Percentiles rank a stretch among this genome's conserved stretches.
Conservation (phyloP, 2,888 invertebrate species). For the Ypsolopha sequella region DNA sequence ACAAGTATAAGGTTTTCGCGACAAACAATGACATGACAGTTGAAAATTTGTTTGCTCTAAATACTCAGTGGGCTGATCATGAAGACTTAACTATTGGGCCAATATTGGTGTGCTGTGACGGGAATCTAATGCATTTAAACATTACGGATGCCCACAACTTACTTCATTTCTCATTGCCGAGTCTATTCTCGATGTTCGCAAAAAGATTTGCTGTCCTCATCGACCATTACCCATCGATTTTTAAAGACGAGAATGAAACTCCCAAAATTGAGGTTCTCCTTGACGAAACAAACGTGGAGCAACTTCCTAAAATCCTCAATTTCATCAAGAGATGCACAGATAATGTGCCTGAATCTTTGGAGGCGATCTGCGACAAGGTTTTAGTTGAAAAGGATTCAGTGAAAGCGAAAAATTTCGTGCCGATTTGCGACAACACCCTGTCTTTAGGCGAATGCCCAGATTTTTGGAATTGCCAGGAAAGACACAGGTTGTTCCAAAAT, state of each 20-base stretch:
- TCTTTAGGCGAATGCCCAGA: conserved; percentile 75
- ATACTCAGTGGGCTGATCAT: conserved; percentile 42
- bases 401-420: conserved; percentile 45
- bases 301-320: conserved; percentile 72
- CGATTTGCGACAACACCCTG: conserved; percentile 73
- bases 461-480: conserved; percentile 63
- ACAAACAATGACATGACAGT: conserved; percentile 43
- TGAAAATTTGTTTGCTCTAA: conserved; percentile 46
- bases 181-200: conserved; percentile 75
- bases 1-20: conserved; percentile 31
- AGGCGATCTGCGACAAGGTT: conserved; percentile 35
- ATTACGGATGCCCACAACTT: conserved; percentile 75
- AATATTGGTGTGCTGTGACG: conserved; percentile 78
- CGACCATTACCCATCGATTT: conserved; percentile 68
- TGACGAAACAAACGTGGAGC: conserved; percentile 70
- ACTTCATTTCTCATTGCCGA: conserved; percentile 79
- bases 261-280: conserved; percentile 66
- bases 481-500: conserved; percentile 72
- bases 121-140: conserved; percentile 71
- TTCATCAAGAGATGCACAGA: conserved; percentile 65
- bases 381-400: conserved; percentile 42
- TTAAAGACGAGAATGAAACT: conserved; percentile 21
- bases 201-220: conserved; percentile 77
- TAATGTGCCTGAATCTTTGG: conserved; percentile 37
- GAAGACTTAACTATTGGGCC: conserved; percentile 49